Evolutionary conservation across 2,113 vertebrate species (phyloP), one percentile per base, ranked within the genome.

Genomic region (Hippocampus comes): DNA sequence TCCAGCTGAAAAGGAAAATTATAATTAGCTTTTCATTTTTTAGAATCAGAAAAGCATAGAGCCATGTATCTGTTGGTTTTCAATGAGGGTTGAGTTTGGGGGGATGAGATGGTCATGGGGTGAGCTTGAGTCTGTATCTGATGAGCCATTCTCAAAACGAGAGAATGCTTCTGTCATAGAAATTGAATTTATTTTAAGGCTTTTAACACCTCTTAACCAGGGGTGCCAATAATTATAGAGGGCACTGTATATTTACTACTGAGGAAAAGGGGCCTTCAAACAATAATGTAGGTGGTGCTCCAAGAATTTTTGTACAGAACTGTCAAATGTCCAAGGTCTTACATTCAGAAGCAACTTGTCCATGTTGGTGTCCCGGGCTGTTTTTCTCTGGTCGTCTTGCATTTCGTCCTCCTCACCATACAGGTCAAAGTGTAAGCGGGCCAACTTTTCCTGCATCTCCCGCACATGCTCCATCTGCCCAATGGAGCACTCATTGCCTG

Each of bases 391-490:
- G 55, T 98, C 96, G 78, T 96, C 95, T 0, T 95, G 95, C 84
- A 98, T 94, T 79, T 97, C 95, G 34, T 99, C 96, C 70, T 96
- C 91, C 86, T 99, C 95, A 4, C 94, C 91, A 0, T 97, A 96
- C 14, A 99, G 94, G 85, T 99, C 97, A 92, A 99, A 91, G 73
- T 99, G 97, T 85, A 99, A 87, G 8, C 95, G 94, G 15, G 97
- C 97, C 63, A 99, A 91, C 79, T 97, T 99, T 88, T 99, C 97
- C 90, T 99, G 97, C 96, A 99, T 98, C 49, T 96, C 97, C 41
- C 97, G 90, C 41, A 99, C 95, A 0, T 99, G 96, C 78, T 99
- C 97, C 96, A 99, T 99, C 92, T 98, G 95, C 65, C 93, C 96
- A 30, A 99, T 99, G 71, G 96, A 98, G 88, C 97, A 99, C 76